A percentile compares a stretch with the other conserved stretches of the same genome.
Evolutionary conservation across 2,797 vertebrate species (phyloP).

Genomic region (Acanthornis magna): DNA sequence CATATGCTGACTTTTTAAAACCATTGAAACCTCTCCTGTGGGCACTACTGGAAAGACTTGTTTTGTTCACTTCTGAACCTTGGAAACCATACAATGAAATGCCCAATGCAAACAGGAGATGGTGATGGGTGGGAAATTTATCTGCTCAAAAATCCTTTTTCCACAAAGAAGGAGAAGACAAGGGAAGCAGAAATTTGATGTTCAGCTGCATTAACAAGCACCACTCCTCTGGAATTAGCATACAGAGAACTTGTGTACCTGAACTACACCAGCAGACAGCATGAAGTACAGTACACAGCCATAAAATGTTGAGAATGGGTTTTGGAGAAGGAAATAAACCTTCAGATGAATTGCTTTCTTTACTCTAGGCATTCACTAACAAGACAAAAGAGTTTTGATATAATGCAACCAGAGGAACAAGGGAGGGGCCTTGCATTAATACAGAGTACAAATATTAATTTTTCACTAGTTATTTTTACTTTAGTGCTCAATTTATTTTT

Average conservation of each 20-base stretch:
- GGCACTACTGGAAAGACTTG: not conserved
- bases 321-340: not conserved
- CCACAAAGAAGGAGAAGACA: not conserved
- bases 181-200: not conserved
- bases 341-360: not conserved
- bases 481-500: not conserved
- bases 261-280: not conserved
- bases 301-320: not conserved
- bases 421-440: not conserved
- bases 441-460: not conserved
- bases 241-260: not conserved
- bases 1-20: not conserved
- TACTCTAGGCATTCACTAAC: not conserved
- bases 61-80: not conserved
- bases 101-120: not conserved
- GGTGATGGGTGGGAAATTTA: not conserved
- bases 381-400: not conserved
- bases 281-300: not conserved
- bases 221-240: not conserved
- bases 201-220: not conserved
- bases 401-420: not conserved
- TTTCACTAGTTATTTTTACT: not conserved
- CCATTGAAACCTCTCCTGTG: not conserved
- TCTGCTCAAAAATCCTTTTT: not conserved
- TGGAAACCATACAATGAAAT: not conserved